These are phyloP conservation scores for Leptinotarsa rubiginosa DNA, from an alignment of 2,888 invertebrate genomes.

Conservation along the genomic window DNA sequence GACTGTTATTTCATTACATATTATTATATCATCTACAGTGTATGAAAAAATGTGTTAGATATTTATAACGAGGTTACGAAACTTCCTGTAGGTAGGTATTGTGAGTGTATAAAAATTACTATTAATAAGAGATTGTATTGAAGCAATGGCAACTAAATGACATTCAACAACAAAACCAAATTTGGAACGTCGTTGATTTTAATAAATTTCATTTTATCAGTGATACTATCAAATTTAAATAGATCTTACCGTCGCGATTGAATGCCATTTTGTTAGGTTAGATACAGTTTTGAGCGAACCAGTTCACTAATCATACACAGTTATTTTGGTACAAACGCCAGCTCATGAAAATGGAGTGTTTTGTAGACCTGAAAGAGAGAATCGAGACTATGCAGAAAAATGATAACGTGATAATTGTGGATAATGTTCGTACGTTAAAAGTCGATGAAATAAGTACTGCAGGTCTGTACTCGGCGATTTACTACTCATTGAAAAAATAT, in stretches of 20 bases:
- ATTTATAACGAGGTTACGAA: background rate
- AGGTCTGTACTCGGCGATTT: constrained; percentile 7
- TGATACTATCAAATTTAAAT: background rate
- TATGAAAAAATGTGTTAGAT: background rate
- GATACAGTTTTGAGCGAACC: background rate
- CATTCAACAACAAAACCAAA: background rate
- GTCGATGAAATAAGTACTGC: background rate
- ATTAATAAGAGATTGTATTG: background rate
- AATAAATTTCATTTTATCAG: background rate
- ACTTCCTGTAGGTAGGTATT: background rate
- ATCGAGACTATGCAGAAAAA: background rate
- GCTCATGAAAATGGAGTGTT: background rate
- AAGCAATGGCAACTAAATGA: background rate
- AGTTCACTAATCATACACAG: background rate
- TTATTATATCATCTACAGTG: too few relatives aligned
- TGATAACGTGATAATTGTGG: background rate
- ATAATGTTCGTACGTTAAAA: background rate
- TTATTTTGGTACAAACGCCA: background rate
- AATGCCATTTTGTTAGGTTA: constrained; percentile 23
- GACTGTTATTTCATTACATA: too few relatives aligned
- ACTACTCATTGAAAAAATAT: background rate
- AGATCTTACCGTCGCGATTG: constrained; percentile 20
- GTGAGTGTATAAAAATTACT: background rate
- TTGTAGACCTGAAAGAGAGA: background rate
- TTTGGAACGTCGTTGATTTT: background rate